Conservation (phyloP, 2,113 vertebrate species). For the Pseudorhombus dupliciocellatus region DNA sequence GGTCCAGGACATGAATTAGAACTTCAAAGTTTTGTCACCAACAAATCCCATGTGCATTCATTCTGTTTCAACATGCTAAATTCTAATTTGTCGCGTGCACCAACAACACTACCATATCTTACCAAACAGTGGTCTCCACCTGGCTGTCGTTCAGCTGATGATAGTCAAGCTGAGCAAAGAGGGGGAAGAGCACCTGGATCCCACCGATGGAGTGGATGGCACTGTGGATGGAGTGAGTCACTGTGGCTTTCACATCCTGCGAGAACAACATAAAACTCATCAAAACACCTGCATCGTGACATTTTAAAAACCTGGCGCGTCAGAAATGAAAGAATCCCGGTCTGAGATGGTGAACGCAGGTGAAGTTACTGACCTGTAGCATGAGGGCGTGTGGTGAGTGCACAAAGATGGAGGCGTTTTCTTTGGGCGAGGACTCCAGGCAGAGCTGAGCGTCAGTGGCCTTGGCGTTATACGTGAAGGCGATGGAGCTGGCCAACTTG, state of each 20-base stretch:
- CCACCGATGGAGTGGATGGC: slow-evolving; percentile 97
- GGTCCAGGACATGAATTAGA: not conserved
- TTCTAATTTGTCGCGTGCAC: not conserved
- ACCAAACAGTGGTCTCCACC: slow-evolving; percentile 93
- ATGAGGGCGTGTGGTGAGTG: slow-evolving; percentile 97
- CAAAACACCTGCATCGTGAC: not conserved
- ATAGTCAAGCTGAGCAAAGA: slow-evolving; percentile 95
- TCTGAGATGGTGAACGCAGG: not conserved
- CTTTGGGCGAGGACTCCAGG: slow-evolving; percentile 96
- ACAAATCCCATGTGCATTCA: not conserved
- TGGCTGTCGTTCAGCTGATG: slow-evolving; percentile 89
- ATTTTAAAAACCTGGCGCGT: not conserved
- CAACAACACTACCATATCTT: slow-evolving; percentile 21
- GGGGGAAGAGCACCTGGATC: slow-evolving; percentile 96
- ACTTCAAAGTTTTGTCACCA: not conserved
- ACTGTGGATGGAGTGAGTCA: slow-evolving; percentile 97
- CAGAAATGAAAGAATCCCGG: not conserved
- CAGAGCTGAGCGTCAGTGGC: slow-evolving; percentile 97
- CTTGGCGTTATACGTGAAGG: slow-evolving; percentile 96
- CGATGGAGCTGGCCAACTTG: slow-evolving; percentile 92
- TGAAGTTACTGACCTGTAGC: slow-evolving; percentile 88
- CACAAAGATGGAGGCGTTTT: slow-evolving; percentile 97
- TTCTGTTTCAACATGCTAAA: not conserved
- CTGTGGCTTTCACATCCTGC: slow-evolving; percentile 96
- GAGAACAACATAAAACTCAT: slow-evolving; percentile 3